Percentiles rank a stretch among this genome's conserved stretches.
These are phyloP conservation scores for Miniopterus natalensis DNA, from an alignment of 2,113 vertebrate species.

Conservation along the genomic window DNA sequence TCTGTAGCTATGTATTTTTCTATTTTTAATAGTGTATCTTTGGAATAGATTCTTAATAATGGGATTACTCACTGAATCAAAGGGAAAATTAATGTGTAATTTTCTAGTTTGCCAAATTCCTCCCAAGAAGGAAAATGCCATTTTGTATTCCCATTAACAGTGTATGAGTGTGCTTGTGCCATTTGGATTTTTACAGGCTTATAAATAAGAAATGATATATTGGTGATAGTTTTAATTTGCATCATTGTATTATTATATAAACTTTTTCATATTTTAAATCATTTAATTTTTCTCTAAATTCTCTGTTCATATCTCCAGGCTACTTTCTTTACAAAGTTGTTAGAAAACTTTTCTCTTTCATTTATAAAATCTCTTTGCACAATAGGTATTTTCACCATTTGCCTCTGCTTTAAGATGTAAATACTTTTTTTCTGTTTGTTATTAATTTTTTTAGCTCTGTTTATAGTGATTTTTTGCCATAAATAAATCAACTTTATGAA, in stretches of 20 bases:
- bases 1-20: neutral
- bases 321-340: neutral
- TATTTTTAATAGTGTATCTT: neutral
- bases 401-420: neutral
- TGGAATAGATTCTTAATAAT: neutral
- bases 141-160: neutral
- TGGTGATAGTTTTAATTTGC: neutral
- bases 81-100: neutral
- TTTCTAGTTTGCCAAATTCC: neutral
- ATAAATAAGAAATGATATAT: neutral
- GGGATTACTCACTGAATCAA: neutral
- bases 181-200: neutral
- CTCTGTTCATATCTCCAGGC: neutral
- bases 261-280: neutral
- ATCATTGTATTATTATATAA: neutral
- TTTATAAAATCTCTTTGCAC: neutral
- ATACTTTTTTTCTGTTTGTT: neutral
- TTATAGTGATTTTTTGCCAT: neutral
- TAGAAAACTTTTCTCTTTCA: neutral
- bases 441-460: constrained; percentile 18
- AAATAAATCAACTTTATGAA: neutral
- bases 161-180: neutral
- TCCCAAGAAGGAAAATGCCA: neutral
- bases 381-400: neutral
- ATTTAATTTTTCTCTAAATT: neutral